Evolutionary conservation across 2,797 vertebrate genomes (phyloP), one percentile per base, ranked within the genome.

Genomic region (Myotis vivesi): DNA sequence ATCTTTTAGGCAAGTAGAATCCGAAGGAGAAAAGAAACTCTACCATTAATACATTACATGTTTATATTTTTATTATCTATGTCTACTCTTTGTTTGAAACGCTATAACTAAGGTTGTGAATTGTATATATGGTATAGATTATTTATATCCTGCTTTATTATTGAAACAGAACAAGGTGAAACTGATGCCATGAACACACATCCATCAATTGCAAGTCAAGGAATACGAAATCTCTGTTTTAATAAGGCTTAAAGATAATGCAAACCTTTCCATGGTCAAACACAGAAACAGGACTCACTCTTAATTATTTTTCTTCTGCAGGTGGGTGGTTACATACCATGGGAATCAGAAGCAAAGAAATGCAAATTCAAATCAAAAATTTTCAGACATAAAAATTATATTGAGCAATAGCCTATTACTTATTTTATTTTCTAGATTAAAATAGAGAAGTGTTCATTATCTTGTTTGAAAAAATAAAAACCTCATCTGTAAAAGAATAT

Each of bases 391-490:
- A 85, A 79, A 19, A 87, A 51, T 92, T 87, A 22, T 66, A 85
- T 46, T 77, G 38, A n/a, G 4, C 23, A 69, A 55, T 91, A 81
- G 41, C 20, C 41, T 73, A 46, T 53, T 62, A 41, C 17, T 30
- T 38, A 49, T 64, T 87, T 76, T 91, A 91, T 72, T 79, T 95
- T 89, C 75, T 76, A 71, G 36, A 62, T 59, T 75, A 94, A 90
- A 75, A 75, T 53, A 89, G 11, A 71, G 62, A 85, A 9, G 8
- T 64, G 33, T 86, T 64, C 3, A 72, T 88, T 22, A 59, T 83
- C 80, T 90, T 88, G 30, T 69, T 84, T 87, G 83, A 91, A 92
- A 95, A 95, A 87, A 87, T 80, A 72, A 72, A 95, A 95, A 30
- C 51, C 46, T 91, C 89, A 51, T 87, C 72, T 91, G 30, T 80